phyloP scores from a whole-genome alignment of 2,113 vertebrate genomes.

The Austrofundulus limnaeus region DNA sequence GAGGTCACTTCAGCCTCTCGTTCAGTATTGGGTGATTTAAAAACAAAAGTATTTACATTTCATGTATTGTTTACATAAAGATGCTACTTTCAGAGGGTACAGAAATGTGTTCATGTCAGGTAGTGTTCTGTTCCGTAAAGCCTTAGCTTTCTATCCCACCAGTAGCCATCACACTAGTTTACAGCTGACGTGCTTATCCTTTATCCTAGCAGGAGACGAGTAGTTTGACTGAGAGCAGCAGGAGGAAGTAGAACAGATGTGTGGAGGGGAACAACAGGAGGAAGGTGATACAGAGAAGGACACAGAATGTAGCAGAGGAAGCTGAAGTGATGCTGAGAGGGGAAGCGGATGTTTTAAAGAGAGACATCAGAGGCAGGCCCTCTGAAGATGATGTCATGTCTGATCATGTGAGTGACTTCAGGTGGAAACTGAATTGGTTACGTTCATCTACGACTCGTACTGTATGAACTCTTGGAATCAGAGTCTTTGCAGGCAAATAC shows the following conservation, averaged over 20 bases:
- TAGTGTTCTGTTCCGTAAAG: constrained; percentile 49
- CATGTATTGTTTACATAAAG: constrained; percentile 81
- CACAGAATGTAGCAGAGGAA: constrained; percentile 52
- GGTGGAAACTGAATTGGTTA: constrained; percentile 41
- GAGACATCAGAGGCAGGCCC: constrained; percentile 66
- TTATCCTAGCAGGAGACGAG: constrained; percentile 62
- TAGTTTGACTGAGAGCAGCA: background rate
- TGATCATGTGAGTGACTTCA: constrained; percentile 39
- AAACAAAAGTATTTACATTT: constrained; percentile 45
- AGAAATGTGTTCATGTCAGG: constrained; percentile 68
- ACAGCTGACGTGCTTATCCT: constrained; percentile 63
- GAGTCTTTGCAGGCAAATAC: background rate
- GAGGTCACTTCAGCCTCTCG: constrained; percentile 16
- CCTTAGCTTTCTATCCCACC: constrained; percentile 43
- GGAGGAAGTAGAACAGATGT: constrained; percentile 8
- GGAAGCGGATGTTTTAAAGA: constrained; percentile 58
- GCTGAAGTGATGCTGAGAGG: constrained; percentile 38
- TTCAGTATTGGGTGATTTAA: constrained; percentile 38
- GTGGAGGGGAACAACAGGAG: background rate
- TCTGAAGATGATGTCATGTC: constrained; percentile 44
- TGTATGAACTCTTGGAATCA: constrained; percentile 33
- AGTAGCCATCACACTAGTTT: constrained; percentile 72
- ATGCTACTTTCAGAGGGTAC: constrained; percentile 80
- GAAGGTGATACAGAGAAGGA: constrained; percentile 3
- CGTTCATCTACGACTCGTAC: constrained; percentile 40